Percentiles rank a stretch among this genome's conserved stretches.
Conservation (phyloP, 2,888 invertebrate species). For the Hydrotaea cyrtoneurina region DNA sequence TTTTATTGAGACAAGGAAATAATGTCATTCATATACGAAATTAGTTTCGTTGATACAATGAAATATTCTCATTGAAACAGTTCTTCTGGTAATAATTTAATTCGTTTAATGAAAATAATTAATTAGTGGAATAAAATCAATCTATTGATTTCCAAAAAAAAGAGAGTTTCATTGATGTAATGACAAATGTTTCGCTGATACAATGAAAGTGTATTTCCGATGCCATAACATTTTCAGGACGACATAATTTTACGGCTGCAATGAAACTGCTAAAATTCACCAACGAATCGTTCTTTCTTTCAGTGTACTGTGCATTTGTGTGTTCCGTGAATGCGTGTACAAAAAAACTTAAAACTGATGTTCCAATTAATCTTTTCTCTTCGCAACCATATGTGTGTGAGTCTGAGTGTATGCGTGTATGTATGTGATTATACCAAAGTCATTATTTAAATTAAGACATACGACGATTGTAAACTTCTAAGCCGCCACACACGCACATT, state of each 20-base stretch:
- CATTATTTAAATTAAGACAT: slow-evolving; percentile 4
- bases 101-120: too few relatives aligned
- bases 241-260: too few relatives aligned
- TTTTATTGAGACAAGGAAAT: background rate
- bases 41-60: background rate
- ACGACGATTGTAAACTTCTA: background rate
- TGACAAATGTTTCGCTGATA: too few relatives aligned
- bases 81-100: too few relatives aligned
- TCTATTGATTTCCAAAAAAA: too few relatives aligned
- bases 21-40: background rate
- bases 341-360: slow-evolving; percentile 32
- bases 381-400: background rate
- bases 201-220: too few relatives aligned
- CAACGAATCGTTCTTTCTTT: too few relatives aligned
- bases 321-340: background rate
- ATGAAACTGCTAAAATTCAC: too few relatives aligned
- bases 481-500: too few relatives aligned
- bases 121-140: too few relatives aligned
- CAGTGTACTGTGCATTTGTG: background rate
- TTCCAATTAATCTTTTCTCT: slow-evolving; percentile 59
- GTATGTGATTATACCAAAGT: background rate
- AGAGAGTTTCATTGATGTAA: too few relatives aligned
- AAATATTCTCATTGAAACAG: background rate
- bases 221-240: too few relatives aligned
- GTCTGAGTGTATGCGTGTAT: background rate